Percentiles rank a stretch among this genome's conserved stretches.
phyloP scores from a whole-genome alignment of 2,888 invertebrate species.

The Thyatira batis region DNA sequence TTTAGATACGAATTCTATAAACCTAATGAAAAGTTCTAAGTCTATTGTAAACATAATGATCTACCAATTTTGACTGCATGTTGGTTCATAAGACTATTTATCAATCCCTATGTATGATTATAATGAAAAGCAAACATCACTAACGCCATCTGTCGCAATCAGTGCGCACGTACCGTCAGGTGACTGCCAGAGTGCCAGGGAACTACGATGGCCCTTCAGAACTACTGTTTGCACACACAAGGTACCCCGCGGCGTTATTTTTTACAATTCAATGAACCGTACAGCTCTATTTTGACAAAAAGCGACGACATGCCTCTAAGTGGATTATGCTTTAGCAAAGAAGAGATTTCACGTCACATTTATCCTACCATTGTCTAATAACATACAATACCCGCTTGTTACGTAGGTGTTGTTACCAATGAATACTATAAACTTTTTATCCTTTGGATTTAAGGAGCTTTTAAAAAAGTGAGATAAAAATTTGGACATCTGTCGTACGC shows the following conservation, averaged over 20 bases:
- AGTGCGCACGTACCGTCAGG: slow-evolving; percentile 1
- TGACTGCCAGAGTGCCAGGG: background rate
- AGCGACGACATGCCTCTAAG: slow-evolving; percentile 76
- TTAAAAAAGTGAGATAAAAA: slow-evolving; percentile 53
- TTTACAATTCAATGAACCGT: slow-evolving; percentile 76
- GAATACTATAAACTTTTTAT: slow-evolving; percentile 70
- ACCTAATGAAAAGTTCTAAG: too few relatives aligned
- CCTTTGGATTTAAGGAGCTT: slow-evolving; percentile 40
- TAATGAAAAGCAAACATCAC: background rate
- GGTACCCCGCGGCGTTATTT: slow-evolving; percentile 73
- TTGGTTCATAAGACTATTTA: too few relatives aligned
- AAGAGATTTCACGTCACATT: slow-evolving; percentile 79
- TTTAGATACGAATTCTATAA: too few relatives aligned
- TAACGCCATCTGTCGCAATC: slow-evolving; percentile 53
- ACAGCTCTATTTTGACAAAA: slow-evolving; percentile 68
- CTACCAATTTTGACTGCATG: too few relatives aligned
- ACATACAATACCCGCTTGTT: slow-evolving; percentile 59
- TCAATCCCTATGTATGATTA: background rate
- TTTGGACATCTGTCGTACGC: slow-evolving; percentile 68
- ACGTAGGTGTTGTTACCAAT: slow-evolving; percentile 74
- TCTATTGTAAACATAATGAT: too few relatives aligned
- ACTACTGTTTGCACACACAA: slow-evolving; percentile 65
- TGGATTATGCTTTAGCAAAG: slow-evolving; percentile 70
- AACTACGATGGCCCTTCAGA: background rate
- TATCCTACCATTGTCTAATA: slow-evolving; percentile 65